A percentile compares a stretch with the other conserved stretches of the same genome.
Conservation (phyloP, 1,140 invertebrate species). For the Grapholita molesta region DNA sequence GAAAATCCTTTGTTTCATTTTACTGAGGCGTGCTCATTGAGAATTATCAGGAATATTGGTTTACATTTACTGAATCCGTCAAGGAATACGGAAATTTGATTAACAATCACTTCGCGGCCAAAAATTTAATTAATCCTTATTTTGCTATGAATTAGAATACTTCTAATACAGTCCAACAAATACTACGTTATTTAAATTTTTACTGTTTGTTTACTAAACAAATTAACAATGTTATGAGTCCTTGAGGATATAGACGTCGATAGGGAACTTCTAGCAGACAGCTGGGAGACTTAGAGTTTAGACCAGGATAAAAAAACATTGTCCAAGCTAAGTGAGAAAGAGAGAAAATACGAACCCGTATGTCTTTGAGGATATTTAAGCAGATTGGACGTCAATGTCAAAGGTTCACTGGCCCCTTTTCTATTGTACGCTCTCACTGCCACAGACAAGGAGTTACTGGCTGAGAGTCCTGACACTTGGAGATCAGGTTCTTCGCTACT, state of each 20-base stretch:
- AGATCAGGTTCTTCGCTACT: slow-evolving; percentile 54
- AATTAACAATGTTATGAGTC: too few relatives aligned
- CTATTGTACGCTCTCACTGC: slow-evolving; percentile 53
- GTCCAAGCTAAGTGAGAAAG: too few relatives aligned
- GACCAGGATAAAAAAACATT: too few relatives aligned
- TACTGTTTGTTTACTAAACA: too few relatives aligned
- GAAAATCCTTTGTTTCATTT: background rate
- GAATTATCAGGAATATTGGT: background rate
- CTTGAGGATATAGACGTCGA: too few relatives aligned
- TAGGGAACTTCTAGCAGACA: too few relatives aligned
- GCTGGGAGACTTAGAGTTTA: too few relatives aligned
- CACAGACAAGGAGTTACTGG: slow-evolving; percentile 47
- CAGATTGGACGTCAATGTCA: slow-evolving; percentile 50
- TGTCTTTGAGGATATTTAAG: slow-evolving; percentile 61
- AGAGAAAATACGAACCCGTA: slow-evolving; percentile 55
- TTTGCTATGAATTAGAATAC: background rate
- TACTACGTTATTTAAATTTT: too few relatives aligned
- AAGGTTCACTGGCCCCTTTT: slow-evolving; percentile 55
- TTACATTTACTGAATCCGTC: background rate
- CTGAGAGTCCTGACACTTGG: slow-evolving; percentile 48
- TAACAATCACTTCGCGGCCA: background rate
- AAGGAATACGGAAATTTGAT: background rate
- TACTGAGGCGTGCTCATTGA: background rate
- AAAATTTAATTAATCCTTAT: background rate
- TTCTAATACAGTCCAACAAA: too few relatives aligned